These are phyloP conservation scores for Sebastes oblongus DNA, from an alignment of 2,797 vertebrate species.

Conservation along the genomic window DNA sequence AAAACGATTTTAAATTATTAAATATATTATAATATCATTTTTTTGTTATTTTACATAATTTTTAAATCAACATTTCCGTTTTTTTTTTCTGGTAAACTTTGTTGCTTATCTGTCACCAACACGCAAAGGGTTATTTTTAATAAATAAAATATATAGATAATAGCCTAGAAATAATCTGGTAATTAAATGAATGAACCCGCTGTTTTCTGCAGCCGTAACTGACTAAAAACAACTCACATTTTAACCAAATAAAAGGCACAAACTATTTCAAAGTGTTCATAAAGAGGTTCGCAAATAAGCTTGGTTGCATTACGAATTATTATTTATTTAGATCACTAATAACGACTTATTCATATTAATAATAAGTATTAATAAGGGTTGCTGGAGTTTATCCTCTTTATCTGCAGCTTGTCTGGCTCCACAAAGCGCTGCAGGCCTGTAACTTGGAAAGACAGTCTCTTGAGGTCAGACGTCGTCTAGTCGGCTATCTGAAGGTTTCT, in stretches of 20 bases:
- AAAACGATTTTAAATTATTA: not conserved
- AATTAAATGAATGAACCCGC: not conserved
- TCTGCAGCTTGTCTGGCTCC: conserved; percentile 29
- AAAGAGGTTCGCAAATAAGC: not conserved
- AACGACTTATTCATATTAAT: not conserved
- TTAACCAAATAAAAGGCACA: not conserved
- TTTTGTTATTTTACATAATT: not conserved
- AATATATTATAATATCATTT: not conserved
- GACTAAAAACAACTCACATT: not conserved
- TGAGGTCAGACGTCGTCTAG: conserved; percentile 55
- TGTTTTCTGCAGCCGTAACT: not conserved
- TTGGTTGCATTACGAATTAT: not conserved
- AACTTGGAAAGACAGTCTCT: conserved; percentile 36
- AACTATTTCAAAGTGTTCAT: not conserved
- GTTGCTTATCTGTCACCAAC: not conserved
- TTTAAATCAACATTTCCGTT: not conserved
- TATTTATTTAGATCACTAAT: not conserved
- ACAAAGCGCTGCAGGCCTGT: conserved; percentile 21
- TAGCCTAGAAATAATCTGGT: not conserved
- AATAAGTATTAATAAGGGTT: not conserved
- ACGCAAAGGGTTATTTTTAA: not conserved
- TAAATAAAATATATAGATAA: not conserved
- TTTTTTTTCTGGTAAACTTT: not conserved
- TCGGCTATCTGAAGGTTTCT: conserved; percentile 43
- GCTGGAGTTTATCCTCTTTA: conserved; percentile 7